A percentile compares a stretch with the other conserved stretches of the same genome.
These are phyloP conservation scores for Sycophaga agraensis DNA, from an alignment of 1,140 invertebrate genomes.

Conservation along the genomic window DNA sequence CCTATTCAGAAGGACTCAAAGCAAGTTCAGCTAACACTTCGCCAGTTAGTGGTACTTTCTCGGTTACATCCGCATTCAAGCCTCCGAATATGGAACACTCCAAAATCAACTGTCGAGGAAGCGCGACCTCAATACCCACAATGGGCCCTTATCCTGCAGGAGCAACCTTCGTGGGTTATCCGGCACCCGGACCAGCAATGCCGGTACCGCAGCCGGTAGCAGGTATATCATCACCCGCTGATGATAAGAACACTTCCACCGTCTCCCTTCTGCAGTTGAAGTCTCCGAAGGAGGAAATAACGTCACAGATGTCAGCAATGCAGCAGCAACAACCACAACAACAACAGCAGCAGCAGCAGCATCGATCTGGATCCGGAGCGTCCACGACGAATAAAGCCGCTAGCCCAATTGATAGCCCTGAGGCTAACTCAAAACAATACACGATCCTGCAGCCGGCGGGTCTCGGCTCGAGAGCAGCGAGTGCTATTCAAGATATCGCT, in stretches of 20 bases:
- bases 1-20: slow-evolving; percentile 47
- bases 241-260: slow-evolving; percentile 53
- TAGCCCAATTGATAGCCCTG: slow-evolving; percentile 57
- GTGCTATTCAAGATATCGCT: slow-evolving; percentile 73
- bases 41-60: slow-evolving; percentile 62
- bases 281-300: slow-evolving; percentile 55
- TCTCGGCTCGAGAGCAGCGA: slow-evolving; percentile 72
- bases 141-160: slow-evolving; percentile 65
- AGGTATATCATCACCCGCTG: slow-evolving; percentile 42
- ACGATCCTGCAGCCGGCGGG: slow-evolving; percentile 81
- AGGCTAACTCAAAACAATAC: slow-evolving; percentile 68
- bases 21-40: slow-evolving; percentile 38
- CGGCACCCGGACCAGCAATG: slow-evolving; percentile 49
- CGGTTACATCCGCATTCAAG: slow-evolving; percentile 73
- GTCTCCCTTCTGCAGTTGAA: slow-evolving; percentile 56
- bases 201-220: slow-evolving; percentile 47
- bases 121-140: slow-evolving; percentile 53
- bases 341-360: too few species aligned
- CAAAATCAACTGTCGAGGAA: slow-evolving; percentile 44
- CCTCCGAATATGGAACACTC: slow-evolving; percentile 63
- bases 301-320: slow-evolving; percentile 39
- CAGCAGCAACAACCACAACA: too few species aligned
- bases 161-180: slow-evolving; percentile 67
- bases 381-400: slow-evolving; percentile 22
- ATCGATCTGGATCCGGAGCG: slow-evolving; percentile 17